Conservation (phyloP, 2,113 vertebrate genomes). For the Bufo bufo region DNA sequence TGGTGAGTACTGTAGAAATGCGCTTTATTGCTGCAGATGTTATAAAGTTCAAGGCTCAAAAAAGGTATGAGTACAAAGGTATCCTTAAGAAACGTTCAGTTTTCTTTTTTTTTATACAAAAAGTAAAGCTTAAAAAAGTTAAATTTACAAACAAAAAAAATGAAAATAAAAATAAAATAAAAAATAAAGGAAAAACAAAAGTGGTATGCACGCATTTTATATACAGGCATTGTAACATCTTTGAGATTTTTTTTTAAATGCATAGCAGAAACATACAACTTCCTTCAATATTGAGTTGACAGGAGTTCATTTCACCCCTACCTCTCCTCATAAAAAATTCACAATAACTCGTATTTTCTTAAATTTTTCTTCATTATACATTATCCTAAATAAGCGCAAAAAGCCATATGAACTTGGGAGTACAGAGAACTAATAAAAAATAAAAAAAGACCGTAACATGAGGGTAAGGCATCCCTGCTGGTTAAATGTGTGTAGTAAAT, state of each 20-base stretch:
- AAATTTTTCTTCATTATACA: slow-evolving; percentile 70
- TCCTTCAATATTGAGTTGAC: slow-evolving; percentile 68
- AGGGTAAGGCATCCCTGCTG: slow-evolving; percentile 98
- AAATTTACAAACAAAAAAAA: slow-evolving; percentile 97
- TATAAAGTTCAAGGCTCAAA: slow-evolving; percentile 96
- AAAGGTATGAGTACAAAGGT: slow-evolving; percentile 97
- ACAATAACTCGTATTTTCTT: slow-evolving; percentile 58
- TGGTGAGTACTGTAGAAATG: slow-evolving; percentile 90
- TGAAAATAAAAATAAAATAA: slow-evolving; percentile 88
- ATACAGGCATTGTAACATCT: slow-evolving; percentile 90
- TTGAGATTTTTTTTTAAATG: slow-evolving; percentile 83
- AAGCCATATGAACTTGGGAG: slow-evolving; percentile 79
- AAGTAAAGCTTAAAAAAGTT: slow-evolving; percentile 99
- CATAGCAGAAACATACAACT: slow-evolving; percentile 86
- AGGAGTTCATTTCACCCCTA: slow-evolving; percentile 61
- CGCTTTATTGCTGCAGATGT: slow-evolving; percentile 95
- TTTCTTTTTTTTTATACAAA: slow-evolving; percentile 86
- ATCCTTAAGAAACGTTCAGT: slow-evolving; percentile 83
- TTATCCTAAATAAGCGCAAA: slow-evolving; percentile 74
- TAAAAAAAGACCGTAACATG: slow-evolving; percentile 73
- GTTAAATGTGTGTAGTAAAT: slow-evolving; percentile 84
- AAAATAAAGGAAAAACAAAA: slow-evolving; percentile 92
- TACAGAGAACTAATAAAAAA: slow-evolving; percentile 68
- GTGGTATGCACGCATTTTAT: slow-evolving; percentile 93
- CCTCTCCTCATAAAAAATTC: slow-evolving; percentile 66